phyloP scores from a whole-genome alignment of 2,797 vertebrate species.

The Ammospiza maritima region DNA sequence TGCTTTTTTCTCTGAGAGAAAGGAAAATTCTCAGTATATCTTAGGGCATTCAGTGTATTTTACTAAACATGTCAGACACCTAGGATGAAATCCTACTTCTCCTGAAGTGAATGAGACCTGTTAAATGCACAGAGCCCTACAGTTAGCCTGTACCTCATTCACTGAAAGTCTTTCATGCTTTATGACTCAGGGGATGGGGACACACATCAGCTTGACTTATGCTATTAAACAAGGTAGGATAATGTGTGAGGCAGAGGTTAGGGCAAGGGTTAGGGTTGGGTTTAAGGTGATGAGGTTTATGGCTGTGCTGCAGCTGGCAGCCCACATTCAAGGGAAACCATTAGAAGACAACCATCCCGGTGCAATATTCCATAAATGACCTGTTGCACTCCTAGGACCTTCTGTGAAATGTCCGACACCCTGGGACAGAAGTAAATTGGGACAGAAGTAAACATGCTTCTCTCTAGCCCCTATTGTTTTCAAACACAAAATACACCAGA shows the following conservation, averaged over 20 bases:
- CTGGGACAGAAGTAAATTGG: not conserved
- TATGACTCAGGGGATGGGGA: not conserved
- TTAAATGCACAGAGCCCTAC: not conserved
- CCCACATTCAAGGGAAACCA: not conserved
- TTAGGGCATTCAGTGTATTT: not conserved
- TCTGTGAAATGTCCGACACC: not conserved
- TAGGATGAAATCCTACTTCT: not conserved
- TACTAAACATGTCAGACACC: not conserved
- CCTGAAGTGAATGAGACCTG: not conserved
- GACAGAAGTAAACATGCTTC: not conserved
- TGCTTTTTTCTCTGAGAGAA: not conserved
- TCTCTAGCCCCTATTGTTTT: not conserved
- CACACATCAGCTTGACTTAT: not conserved
- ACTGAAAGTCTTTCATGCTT: not conserved
- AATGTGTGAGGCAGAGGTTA: not conserved
- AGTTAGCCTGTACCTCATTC: not conserved
- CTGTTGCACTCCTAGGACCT: not conserved
- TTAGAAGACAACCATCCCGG: rapidly evolving
- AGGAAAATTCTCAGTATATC: not conserved
- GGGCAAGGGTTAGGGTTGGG: not conserved
- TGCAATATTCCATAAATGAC: not conserved
- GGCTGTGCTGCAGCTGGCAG: not conserved
- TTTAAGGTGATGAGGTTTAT: not conserved
- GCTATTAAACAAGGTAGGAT: not conserved
- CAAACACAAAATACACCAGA: not conserved